A percentile compares a stretch with the other conserved stretches of the same genome.
phyloP scores from a whole-genome alignment of 2,888 invertebrate genomes.

The Nowickia ferox region DNA sequence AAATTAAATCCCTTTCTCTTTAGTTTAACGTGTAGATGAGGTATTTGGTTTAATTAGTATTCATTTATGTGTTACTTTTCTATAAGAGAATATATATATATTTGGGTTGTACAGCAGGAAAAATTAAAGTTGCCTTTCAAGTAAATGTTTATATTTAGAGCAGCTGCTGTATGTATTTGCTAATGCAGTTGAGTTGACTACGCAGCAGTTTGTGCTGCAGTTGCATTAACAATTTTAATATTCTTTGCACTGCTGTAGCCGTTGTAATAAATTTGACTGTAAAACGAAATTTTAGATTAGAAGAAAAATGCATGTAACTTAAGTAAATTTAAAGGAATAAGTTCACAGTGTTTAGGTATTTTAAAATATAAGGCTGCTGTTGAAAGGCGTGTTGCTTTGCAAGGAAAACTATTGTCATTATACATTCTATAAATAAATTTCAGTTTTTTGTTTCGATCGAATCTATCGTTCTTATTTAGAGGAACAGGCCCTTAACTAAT shows the following conservation, averaged over 20 bases:
- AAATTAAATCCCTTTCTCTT: neutral
- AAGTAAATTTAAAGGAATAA: neutral
- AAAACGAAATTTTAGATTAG: slow-evolving; percentile 13
- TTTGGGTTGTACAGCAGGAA: slow-evolving; percentile 16
- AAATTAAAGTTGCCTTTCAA: neutral
- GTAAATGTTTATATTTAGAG: slow-evolving; percentile 35
- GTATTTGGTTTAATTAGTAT: slow-evolving; percentile 66
- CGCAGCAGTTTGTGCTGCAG: slow-evolving; percentile 82
- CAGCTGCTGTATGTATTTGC: slow-evolving; percentile 72
- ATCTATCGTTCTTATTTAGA: no score
- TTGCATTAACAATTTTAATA: slow-evolving; percentile 82
- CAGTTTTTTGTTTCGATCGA: no score
- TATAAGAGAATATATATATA: slow-evolving; percentile 8
- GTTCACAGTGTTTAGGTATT: slow-evolving; percentile 52
- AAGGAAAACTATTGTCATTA: no score
- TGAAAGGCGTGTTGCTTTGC: no score
- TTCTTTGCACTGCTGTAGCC: slow-evolving; percentile 83
- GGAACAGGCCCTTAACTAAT: no score
- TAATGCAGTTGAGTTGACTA: slow-evolving; percentile 78
- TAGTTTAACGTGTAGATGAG: slow-evolving; percentile 65
- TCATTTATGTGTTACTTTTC: slow-evolving; percentile 1
- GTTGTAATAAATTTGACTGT: slow-evolving; percentile 78
- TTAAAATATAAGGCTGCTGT: no score
- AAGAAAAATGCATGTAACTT: neutral
- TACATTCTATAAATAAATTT: no score